Conservation (phyloP, 2,113 vertebrate species). For the Ochotona princeps region DNA sequence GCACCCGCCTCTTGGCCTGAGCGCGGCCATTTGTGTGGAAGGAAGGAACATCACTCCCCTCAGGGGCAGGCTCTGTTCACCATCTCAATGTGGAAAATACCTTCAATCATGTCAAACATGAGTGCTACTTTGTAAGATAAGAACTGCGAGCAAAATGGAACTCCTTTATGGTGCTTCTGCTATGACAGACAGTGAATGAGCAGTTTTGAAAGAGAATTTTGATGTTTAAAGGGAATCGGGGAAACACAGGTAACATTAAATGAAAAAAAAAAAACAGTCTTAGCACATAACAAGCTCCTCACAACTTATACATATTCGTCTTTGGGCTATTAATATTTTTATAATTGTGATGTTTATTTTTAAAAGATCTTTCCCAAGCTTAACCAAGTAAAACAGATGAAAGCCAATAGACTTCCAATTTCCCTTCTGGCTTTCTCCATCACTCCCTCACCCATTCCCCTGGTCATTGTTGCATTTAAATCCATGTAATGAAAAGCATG, state of each 20-base stretch:
- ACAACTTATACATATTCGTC: not conserved
- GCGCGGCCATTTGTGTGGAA: not conserved
- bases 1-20: not conserved
- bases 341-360: not conserved
- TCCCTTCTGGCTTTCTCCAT: conserved; percentile 51
- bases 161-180: conserved; percentile 17
- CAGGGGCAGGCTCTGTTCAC: not conserved
- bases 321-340: conserved; percentile 53
- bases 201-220: not conserved
- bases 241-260: not conserved
- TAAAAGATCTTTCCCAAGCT: not conserved
- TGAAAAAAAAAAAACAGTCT: not conserved
- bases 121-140: not conserved
- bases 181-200: not conserved
- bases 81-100: not conserved
- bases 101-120: conserved; percentile 1
- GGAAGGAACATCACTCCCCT: not conserved
- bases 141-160: conserved; percentile 4
- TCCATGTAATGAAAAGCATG: conserved; percentile 30
- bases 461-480: conserved; percentile 48
- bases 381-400: conserved; percentile 52
- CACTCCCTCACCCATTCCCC: not conserved
- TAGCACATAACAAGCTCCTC: not conserved
- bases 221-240: not conserved
- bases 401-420: conserved; percentile 39